Base-by-base conservation (phyloP, 2,888 invertebrate genomes). In the Rapana venosa region DNA sequence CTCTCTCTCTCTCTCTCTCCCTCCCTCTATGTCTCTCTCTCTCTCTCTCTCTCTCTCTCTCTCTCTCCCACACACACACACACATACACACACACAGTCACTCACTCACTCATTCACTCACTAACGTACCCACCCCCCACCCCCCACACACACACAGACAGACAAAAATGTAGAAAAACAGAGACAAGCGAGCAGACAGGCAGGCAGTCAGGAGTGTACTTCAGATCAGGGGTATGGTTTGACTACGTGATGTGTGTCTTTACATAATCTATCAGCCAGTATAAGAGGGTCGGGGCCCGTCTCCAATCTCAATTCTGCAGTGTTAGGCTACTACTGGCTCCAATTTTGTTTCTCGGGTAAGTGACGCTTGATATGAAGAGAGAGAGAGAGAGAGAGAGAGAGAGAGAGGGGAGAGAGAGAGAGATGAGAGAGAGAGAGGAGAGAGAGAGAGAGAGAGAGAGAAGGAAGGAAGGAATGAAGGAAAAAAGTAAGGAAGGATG, bases 331-430 rank as follows among this genome's bases (percentile, higher is more conserved):
- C 66, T 66, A 5, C 22, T 66, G 20, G 66, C 20, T 66, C 17
- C 15, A 22, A 61, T 61, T 22, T 22, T 22, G 17, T 66, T 22
- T 66, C 66, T 22, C 22, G 2, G 17, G 86, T 15, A 32, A 58
- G 26, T 20, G 77, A 2, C 30, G 26, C n/a, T 6, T 13, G 26
- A 26, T 30, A 30, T n/a, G 30, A 13, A 17, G 26, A 77, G 26
- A n/a, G 77, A 77, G 30, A 30, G 77, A 30, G 77, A 77, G 77
- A 77, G 30, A n/a, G n/a, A n/a, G n/a, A n/a, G 77, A 77, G 77
- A 77, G 30, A 77, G 77, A n/a, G 77, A n/a, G 13, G 2, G 77
- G n/a, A 30, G 13, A 22, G 26, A 30, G 77, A 30, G 13, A 30
- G 77, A 22, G n/a, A 1, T 17, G 47, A 32, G 26, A 58, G 32